Evolutionary conservation across 2,888 invertebrate genomes (phyloP).

Genomic region (Pemphredon lugubris): DNA sequence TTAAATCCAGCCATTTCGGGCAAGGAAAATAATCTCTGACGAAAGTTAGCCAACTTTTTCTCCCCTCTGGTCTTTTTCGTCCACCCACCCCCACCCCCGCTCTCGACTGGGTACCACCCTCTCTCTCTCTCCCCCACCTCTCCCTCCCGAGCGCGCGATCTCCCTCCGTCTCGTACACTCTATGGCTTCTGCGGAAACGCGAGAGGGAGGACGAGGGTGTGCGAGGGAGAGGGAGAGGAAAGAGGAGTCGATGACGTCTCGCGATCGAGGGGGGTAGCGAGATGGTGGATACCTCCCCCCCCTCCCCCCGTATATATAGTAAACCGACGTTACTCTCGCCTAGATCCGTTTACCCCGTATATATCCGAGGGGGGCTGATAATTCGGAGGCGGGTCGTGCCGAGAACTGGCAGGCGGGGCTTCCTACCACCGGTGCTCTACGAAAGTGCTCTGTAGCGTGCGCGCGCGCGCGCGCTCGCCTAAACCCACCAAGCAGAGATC

Average conservation of each 20-base stretch:
- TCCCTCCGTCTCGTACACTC: too few species aligned
- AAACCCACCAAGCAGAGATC: too few species aligned
- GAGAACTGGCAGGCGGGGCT: slow-evolving; percentile 72
- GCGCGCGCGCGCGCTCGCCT: too few species aligned
- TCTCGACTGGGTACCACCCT: background rate
- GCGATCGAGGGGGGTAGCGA: too few species aligned
- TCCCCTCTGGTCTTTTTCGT: background rate
- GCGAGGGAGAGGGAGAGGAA: slow-evolving; percentile 1
- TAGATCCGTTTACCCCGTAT: slow-evolving; percentile 65
- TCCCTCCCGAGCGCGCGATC: too few species aligned
- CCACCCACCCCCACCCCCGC: background rate
- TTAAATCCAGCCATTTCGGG: slow-evolving; percentile 78
- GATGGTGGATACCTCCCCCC: too few species aligned
- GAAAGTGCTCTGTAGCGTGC: too few species aligned
- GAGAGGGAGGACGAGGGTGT: too few species aligned
- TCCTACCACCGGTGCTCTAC: too few species aligned
- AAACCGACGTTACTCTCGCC: slow-evolving; percentile 52
- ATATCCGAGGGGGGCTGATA: slow-evolving; percentile 73
- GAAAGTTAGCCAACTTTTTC: slow-evolving; percentile 77
- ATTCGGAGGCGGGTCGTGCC: slow-evolving; percentile 69
- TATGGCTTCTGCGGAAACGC: too few species aligned
- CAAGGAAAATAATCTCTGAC: slow-evolving; percentile 76
- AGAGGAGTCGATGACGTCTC: background rate
- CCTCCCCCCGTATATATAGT: too few species aligned
- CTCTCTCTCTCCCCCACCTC: background rate